A percentile compares a stretch with the other conserved stretches of the same genome.
Conservation (phyloP, 2,113 vertebrate species). For the Pachycephala philippinensis region DNA sequence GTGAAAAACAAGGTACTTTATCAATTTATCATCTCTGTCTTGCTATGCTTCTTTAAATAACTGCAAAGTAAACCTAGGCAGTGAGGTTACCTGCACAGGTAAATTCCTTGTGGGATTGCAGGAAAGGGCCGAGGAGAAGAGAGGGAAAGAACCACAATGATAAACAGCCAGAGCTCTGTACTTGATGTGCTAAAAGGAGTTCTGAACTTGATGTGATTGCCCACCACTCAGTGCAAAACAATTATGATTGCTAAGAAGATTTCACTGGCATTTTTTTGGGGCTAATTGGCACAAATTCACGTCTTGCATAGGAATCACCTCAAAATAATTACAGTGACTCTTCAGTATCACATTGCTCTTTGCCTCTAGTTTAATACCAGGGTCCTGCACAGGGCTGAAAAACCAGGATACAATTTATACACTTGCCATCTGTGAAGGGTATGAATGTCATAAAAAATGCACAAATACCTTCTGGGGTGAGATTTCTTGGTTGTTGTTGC, state of each 20-base stretch:
- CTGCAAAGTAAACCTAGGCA: background rate
- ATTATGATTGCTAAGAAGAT: background rate
- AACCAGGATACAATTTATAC: background rate
- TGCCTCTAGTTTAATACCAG: background rate
- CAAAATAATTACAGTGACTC: background rate
- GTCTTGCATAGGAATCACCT: background rate
- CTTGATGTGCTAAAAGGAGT: background rate
- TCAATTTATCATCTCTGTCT: background rate
- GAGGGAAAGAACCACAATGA: background rate
- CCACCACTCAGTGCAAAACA: background rate
- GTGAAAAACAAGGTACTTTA: background rate
- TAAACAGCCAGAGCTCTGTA: background rate
- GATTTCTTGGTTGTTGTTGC: background rate
- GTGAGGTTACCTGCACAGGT: background rate
- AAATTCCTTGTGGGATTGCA: background rate
- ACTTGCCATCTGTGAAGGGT: background rate
- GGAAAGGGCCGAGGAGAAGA: background rate
- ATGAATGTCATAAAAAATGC: background rate
- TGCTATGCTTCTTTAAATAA: background rate
- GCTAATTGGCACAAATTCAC: background rate
- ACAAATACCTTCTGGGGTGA: constrained; percentile 24
- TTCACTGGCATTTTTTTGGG: background rate
- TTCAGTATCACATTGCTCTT: background rate
- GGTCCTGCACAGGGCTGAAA: background rate
- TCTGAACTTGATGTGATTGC: background rate